Base-by-base conservation (phyloP, 2,888 invertebrate genomes). In the Coleophora flavipennella region DNA sequence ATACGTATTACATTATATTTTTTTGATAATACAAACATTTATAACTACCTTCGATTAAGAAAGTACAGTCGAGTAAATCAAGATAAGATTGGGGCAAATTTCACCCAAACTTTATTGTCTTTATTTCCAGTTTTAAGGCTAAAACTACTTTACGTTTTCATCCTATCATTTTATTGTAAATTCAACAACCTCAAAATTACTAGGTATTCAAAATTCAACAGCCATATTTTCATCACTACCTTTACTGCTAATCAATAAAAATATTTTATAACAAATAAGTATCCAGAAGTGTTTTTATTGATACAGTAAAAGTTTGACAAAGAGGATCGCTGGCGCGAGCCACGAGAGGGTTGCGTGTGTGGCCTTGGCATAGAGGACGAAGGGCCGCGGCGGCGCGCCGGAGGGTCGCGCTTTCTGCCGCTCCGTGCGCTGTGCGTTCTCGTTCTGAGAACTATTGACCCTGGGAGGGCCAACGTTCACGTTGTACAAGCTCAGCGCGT, bases 171-270 rank as follows among this genome's bases (percentile, higher is more conserved):
- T 48, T 44, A 37, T 48, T n/a, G 59, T 59, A 56, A 62, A 67
- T 67, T 71, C 67, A 79, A 81, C 73, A 77, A 78, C 67, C 65
- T 68, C 68, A 62, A 67, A 69, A 74, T 70, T 57, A 65, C 54
- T 62, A n/a, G n/a, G n/a, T n/a, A 75, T 20, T 71, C 64, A 74
- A 76, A 77, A 75, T 70, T 79, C 64, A 79, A 84, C 83, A 84
- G 83, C 81, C 83, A 81, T 77, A 55, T 68, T 75, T 72, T 65
- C 71, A 79, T 79, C 73, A 80, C 75, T 77, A 74, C 68, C 55
- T 67, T 55, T 46, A 52, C 57, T 47, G 55, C 54, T 60, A 59
- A 52, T 48, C 41, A 43, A 44, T 44, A 45, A 41, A 44, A 50
- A 49, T 49, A n/a, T n/a, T n/a, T n/a, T 38, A 40, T 41, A 32